Conservation (phyloP, 2,113 vertebrate genomes). For the Miniopterus natalensis region DNA sequence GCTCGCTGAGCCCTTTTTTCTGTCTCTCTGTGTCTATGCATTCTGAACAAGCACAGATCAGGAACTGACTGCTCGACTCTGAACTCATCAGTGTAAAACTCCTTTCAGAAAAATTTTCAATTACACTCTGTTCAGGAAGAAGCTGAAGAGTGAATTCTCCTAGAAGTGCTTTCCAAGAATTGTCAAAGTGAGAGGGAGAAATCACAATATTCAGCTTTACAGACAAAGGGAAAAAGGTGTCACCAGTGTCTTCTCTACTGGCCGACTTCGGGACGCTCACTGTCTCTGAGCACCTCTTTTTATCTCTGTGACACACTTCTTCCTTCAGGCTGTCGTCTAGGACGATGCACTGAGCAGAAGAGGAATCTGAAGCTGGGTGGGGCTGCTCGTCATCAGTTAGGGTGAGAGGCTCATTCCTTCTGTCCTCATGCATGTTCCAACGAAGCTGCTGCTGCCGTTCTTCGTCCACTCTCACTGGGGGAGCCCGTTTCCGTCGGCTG, state of each 20-base stretch:
- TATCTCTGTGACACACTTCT: slow-evolving; percentile 62
- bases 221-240: slow-evolving; percentile 78
- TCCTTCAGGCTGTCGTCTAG: slow-evolving; percentile 81
- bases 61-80: slow-evolving; percentile 86
- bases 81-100: slow-evolving; percentile 90
- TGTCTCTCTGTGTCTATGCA: slow-evolving; percentile 75
- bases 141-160: slow-evolving; percentile 92
- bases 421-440: slow-evolving; percentile 97
- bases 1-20: slow-evolving; percentile 72
- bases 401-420: slow-evolving; percentile 85
- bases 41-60: slow-evolving; percentile 87
- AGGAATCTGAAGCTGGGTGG: slow-evolving; percentile 81
- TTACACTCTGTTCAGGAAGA: slow-evolving; percentile 81
- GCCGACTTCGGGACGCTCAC: slow-evolving; percentile 61
- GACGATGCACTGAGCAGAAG: slow-evolving; percentile 74
- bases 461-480: slow-evolving; percentile 93
- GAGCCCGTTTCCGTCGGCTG: slow-evolving; percentile 92
- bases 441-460: slow-evolving; percentile 92
- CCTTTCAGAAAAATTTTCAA: slow-evolving; percentile 81
- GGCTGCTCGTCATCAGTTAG: slow-evolving; percentile 83
- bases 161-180: slow-evolving; percentile 92
- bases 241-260: slow-evolving; percentile 78
- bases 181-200: slow-evolving; percentile 80
- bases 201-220: slow-evolving; percentile 89
- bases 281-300: slow-evolving; percentile 68